Evolutionary conservation across 1,140 invertebrate species (phyloP), one percentile per base, ranked within the genome.

Genomic region (Heliothis subflexa): DNA sequence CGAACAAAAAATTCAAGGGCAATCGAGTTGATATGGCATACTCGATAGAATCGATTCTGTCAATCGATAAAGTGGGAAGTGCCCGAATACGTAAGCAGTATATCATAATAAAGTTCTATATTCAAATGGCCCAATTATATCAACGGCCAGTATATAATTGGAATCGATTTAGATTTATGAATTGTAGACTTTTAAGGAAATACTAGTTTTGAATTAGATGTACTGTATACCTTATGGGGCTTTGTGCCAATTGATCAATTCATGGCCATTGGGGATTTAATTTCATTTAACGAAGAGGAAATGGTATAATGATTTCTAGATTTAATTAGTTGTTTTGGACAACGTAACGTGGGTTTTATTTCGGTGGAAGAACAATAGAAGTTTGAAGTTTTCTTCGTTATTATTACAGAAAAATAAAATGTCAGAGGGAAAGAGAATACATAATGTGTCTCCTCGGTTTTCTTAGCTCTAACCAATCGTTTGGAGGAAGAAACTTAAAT

Each of bases 91-190:
- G 14, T 59, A 57, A 25, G 49, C 14, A 70, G 49, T 13, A 25
- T 47, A 78, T 18, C 50, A 49, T 57, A 70, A n/a, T n/a, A n/a
- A 49, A 78, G 33, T 33, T 33, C 59, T 59, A 25, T 59, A 59
- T 70, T n/a, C 64, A 57, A 70, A 78, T 59, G 66, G 52, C 52
- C 50, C 64, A 78, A 70, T 70, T 78, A 78, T 33, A 76, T 16
- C 21, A 45, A 66, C 50, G 47, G 18, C 14, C 40, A 50, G 57
- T 68, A 57, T n/a, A 13, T 64, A 62, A 62, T 62, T 75, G 73
- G 49, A 45, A 64, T 14, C 28, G 45, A 28, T 64, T 52, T 18
- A 13, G 45, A 50, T 14, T 47, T 13, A 47, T 49, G 16, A 59
- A 59, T 47, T 66, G 40, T 9, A 61, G 11, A 49, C 50, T 74